These are phyloP conservation scores for Agapetus fuscipes DNA, from an alignment of 2,888 invertebrate genomes.

Conservation along the genomic window DNA sequence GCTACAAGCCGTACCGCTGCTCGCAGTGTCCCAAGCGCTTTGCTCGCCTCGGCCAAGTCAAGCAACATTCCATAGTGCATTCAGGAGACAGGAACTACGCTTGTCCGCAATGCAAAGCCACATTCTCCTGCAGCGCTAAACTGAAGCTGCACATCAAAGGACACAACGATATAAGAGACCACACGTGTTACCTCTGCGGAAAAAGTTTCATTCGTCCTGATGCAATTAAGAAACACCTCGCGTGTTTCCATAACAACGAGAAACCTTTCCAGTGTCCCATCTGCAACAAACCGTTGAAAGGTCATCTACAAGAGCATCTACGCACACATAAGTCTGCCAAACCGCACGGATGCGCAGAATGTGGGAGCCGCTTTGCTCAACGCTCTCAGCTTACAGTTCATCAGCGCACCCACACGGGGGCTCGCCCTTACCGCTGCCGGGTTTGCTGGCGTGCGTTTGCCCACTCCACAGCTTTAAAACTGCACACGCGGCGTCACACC, in stretches of 20 bases:
- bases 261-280: conserved; percentile 70
- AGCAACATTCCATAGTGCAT: conserved; percentile 67
- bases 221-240: conserved; percentile 65
- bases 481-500: conserved; percentile 74
- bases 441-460: conserved; percentile 73
- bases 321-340: conserved; percentile 67
- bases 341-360: conserved; percentile 69
- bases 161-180: conserved; percentile 66
- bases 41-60: conserved; percentile 64
- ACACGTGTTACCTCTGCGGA: conserved; percentile 70
- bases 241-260: conserved; percentile 63
- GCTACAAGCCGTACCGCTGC: conserved; percentile 59
- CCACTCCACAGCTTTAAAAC: conserved; percentile 75
- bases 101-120: conserved; percentile 61
- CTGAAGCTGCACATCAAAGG: conserved; percentile 55
- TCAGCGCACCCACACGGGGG: conserved; percentile 75
- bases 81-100: conserved; percentile 60
- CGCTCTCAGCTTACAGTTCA: conserved; percentile 78
- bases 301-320: conserved; percentile 75
- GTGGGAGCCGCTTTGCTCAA: conserved; percentile 72
- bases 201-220: conserved; percentile 67
- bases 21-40: conserved; percentile 53
- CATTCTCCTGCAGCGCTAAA: conserved; percentile 58
- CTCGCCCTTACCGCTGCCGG: conserved; percentile 71
- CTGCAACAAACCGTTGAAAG: conserved; percentile 72